Evolutionary conservation across 64 coral and sea anemone species (phyloP).

Genomic region (Pachyseris speciosa): DNA sequence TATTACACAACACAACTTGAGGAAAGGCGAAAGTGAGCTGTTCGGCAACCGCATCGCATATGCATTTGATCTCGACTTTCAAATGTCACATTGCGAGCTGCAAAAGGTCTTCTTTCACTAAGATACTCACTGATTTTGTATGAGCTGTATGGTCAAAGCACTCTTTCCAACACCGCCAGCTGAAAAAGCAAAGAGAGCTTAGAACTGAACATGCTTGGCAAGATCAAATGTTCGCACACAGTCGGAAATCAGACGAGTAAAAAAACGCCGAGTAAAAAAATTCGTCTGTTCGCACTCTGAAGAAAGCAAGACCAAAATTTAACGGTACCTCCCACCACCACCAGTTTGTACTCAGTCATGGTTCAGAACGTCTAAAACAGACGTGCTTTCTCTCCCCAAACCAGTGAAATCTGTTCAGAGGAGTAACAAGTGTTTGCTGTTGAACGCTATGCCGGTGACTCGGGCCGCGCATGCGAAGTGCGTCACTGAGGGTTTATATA

Average conservation of each 20-base stretch:
- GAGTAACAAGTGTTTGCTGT: constrained; percentile 52
- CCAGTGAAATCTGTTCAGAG: constrained; percentile 14
- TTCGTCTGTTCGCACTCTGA: neutral
- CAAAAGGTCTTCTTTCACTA: neutral
- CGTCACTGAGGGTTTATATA: constrained; percentile 54
- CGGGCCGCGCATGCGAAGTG: constrained; percentile 52
- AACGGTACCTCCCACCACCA: constrained; percentile 94
- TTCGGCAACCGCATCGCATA: too few relatives aligned
- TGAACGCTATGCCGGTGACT: constrained; percentile 74
- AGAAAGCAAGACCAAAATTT: neutral
- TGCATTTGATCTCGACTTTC: too few relatives aligned
- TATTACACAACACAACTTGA: neutral
- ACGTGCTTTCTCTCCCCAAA: neutral
- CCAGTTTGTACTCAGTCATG: constrained; percentile 99
- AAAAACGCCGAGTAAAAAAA: neutral
- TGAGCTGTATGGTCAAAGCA: constrained; percentile 96
- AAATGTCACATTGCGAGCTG: neutral
- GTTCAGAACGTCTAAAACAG: constrained; percentile 34
- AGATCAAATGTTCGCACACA: neutral
- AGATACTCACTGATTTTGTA: constrained; percentile 98
- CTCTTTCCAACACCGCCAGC: constrained; percentile 99
- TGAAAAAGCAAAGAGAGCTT: constrained; percentile 46
- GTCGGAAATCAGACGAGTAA: neutral
- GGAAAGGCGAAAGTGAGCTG: neutral
- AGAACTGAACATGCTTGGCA: neutral